These are phyloP conservation scores for Hiodon tergisus DNA, from an alignment of 2,113 vertebrate species.

Conservation along the genomic window DNA sequence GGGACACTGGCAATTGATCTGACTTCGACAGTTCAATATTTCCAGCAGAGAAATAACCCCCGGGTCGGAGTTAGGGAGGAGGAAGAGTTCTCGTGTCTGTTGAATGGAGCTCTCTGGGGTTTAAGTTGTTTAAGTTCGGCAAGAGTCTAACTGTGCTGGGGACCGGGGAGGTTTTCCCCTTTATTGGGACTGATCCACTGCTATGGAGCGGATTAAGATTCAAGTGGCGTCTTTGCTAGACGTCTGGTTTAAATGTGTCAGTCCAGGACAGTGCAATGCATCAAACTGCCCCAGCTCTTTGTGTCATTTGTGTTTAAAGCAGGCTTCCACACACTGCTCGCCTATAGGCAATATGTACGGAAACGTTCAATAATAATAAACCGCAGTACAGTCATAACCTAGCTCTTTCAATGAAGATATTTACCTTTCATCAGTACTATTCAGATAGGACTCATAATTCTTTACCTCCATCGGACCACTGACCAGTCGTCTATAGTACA, in stretches of 20 bases:
- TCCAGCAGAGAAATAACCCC: conserved; percentile 13
- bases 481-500: no score
- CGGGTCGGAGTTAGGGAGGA: not conserved
- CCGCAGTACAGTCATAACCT: no score
- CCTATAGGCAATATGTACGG: no score
- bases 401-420: no score
- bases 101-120: not conserved
- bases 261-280: not conserved
- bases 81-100: not conserved
- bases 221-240: not conserved
- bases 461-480: no score
- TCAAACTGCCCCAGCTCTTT: not conserved
- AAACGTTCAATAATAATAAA: no score
- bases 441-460: no score
- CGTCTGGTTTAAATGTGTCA: not conserved
- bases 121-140: not conserved
- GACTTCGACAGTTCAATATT: conserved; percentile 7
- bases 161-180: not conserved
- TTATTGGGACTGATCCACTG: not conserved
- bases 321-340: no score
- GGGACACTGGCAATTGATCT: conserved; percentile 15
- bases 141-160: not conserved
- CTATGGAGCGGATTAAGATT: not conserved
- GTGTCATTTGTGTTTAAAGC: not conserved
- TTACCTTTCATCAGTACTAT: no score